Evolutionary conservation across 1,140 invertebrate genomes (phyloP).

Genomic region (Potamilus streckersoni): DNA sequence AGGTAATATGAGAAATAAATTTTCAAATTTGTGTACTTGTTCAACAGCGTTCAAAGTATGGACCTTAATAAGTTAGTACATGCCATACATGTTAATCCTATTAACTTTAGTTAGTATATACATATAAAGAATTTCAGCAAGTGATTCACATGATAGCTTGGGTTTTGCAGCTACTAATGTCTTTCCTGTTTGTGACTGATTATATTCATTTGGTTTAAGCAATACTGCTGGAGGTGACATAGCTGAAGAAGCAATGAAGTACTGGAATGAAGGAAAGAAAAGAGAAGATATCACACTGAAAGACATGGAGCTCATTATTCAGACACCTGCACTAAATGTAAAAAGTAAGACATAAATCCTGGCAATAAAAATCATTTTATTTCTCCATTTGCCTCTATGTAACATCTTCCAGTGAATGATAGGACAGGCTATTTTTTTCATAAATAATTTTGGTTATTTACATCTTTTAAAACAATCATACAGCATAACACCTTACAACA

Average conservation of each 20-base stretch:
- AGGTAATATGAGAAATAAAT: no score
- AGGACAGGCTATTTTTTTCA: no score
- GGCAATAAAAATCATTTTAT: no score
- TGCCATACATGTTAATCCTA: background rate
- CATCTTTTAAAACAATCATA: no score
- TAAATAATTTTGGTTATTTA: no score
- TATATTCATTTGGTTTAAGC: background rate
- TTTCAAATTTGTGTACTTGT: no score
- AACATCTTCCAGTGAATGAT: no score
- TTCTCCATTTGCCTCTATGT: no score
- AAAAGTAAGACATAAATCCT: background rate
- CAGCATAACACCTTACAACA: no score
- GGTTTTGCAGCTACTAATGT: no score
- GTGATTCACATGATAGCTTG: no score
- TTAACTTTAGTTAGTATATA: background rate
- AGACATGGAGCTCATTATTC: constrained; percentile 11
- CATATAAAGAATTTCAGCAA: background rate
- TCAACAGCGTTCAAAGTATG: background rate
- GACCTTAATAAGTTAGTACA: background rate
- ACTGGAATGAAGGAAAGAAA: background rate
- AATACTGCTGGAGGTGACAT: constrained; percentile 10
- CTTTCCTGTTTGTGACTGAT: no score
- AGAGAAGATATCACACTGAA: constrained; percentile 2
- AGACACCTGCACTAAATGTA: background rate
- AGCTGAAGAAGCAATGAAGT: background rate